A percentile compares a stretch with the other conserved stretches of the same genome.
Evolutionary conservation across 53 echinoderm and acorn worm genomes (phyloP).

Genomic region (Echinometra lucunter): DNA sequence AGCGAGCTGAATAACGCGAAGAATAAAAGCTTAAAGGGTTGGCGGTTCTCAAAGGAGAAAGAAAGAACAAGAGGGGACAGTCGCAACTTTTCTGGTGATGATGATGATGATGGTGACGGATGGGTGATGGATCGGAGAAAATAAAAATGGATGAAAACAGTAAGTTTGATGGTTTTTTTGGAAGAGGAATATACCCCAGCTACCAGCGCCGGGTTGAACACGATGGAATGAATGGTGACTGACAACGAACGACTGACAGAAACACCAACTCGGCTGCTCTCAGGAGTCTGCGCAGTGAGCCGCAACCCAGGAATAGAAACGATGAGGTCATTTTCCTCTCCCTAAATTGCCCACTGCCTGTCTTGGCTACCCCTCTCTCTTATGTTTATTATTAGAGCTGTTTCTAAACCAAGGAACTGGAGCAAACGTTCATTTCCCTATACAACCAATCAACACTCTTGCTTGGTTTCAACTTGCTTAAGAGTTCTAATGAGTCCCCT

Average conservation of each 20-base stretch:
- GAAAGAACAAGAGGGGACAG: conserved; percentile 9
- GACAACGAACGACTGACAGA: not conserved
- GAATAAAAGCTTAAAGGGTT: conserved; percentile 55
- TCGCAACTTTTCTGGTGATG: conserved; percentile 38
- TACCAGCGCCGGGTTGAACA: conserved; percentile 73
- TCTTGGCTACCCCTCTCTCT: conserved; percentile 51
- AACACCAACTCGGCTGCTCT: not conserved
- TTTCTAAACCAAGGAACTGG: conserved; percentile 52
- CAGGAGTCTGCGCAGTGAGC: conserved; percentile 39
- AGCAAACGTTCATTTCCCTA: conserved; percentile 66
- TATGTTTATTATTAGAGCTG: conserved; percentile 55
- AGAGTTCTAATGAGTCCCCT: not conserved
- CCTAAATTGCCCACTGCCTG: conserved; percentile 74
- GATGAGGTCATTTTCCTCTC: conserved; percentile 87
- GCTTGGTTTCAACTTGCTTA: conserved; percentile 15
- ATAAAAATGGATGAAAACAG: conserved; percentile 17
- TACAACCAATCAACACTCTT: conserved; percentile 52
- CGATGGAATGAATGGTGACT: conserved; percentile 63
- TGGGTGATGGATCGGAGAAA: conserved; percentile 54
- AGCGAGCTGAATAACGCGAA: conserved; percentile 71
- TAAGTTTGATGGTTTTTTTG: conserved; percentile 13
- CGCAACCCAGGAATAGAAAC: conserved; percentile 63
- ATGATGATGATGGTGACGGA: conserved; percentile 49
- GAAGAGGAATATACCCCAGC: conserved; percentile 71
- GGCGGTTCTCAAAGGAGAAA: conserved; percentile 58